Evolutionary conservation across 64 coral and sea anemone genomes (phyloP).

Genomic region (Acropora tenuis): DNA sequence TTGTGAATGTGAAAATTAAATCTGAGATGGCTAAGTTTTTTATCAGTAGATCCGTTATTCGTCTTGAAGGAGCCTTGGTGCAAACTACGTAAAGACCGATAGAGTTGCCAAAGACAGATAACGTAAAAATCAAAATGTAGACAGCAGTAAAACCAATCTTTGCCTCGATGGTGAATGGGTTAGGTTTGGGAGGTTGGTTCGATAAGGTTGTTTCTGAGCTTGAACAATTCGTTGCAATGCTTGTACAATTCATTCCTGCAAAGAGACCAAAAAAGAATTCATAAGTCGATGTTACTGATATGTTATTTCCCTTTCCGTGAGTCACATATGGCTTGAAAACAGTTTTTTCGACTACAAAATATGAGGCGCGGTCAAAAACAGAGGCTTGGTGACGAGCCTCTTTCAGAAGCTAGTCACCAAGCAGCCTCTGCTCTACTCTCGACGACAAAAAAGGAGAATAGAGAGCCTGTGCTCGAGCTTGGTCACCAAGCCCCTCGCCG

Average conservation of each 20-base stretch:
- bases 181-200: too few relatives aligned
- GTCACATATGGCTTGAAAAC: background rate
- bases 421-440: too few relatives aligned
- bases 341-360: background rate
- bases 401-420: too few relatives aligned
- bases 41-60: constrained; percentile 52
- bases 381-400: too few relatives aligned
- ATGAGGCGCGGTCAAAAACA: background rate
- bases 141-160: background rate
- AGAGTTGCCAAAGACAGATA: constrained; percentile 54
- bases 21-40: constrained; percentile 68
- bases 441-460: too few relatives aligned
- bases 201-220: background rate
- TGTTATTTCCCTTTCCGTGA: too few relatives aligned
- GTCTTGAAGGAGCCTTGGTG: constrained; percentile 32
- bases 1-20: constrained; percentile 29
- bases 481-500: too few relatives aligned
- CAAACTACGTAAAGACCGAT: constrained; percentile 65
- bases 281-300: too few relatives aligned
- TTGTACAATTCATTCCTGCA: constrained; percentile 3
- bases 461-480: too few relatives aligned
- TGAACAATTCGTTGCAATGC: background rate
- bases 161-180: background rate
- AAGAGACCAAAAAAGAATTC: background rate
- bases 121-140: constrained; percentile 35